Evolutionary conservation across 2,797 vertebrate genomes (phyloP).

Genomic region (Sarcophilus harrisii): DNA sequence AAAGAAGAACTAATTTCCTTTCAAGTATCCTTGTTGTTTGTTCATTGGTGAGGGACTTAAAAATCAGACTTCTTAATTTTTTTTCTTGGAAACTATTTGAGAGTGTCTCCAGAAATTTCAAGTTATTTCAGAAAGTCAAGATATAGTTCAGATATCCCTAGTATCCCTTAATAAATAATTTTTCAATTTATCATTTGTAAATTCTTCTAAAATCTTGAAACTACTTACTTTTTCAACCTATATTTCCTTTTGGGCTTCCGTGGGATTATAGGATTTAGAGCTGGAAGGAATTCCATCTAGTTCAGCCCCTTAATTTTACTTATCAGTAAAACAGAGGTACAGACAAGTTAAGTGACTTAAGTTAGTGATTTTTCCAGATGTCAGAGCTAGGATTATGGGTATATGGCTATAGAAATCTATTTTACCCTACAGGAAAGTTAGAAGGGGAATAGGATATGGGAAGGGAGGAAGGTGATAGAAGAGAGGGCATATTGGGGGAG

Average conservation of each 20-base stretch:
- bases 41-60: not conserved
- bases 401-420: not conserved
- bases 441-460: too few species aligned
- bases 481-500: too few species aligned
- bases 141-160: not conserved
- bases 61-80: not conserved
- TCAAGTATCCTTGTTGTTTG: not conserved
- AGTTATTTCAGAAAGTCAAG: not conserved
- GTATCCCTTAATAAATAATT: conserved; percentile 16
- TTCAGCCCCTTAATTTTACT: not conserved
- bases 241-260: not conserved
- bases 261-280: not conserved
- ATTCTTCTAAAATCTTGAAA: conserved; percentile 18
- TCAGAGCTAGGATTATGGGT: not conserved
- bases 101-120: not conserved
- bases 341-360: not conserved
- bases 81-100: not conserved
- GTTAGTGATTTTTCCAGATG: not conserved
- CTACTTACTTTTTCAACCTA: conserved; percentile 18
- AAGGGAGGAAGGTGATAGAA: too few species aligned
- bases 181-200: not conserved
- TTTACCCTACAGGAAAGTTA: too few species aligned
- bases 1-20: not conserved
- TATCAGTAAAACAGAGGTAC: not conserved
- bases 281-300: not conserved